Base-by-base conservation (phyloP, 2,113 vertebrate genomes). In the Otolemur garnettii region DNA sequence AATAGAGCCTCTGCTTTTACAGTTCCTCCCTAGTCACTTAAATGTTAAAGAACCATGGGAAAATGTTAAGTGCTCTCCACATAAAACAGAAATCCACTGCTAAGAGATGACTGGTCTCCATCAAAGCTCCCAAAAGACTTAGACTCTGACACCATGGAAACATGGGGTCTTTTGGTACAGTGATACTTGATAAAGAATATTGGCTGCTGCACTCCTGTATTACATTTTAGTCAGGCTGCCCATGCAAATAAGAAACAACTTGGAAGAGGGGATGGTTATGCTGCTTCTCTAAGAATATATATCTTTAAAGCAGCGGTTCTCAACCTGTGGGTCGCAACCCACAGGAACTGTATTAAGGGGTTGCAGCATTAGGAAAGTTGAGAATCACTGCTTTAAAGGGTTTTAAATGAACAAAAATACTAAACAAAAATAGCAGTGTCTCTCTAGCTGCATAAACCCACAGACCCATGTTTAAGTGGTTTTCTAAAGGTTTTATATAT, bases 361-460 rank as follows among this genome's bases (percentile, higher is more conserved):
- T 1, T 8, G 45, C 45, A 7, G 45, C 45, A 50, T 50, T 50
- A 50, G 45, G 45, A 50, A 50, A 10, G 45, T 50, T 50, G 45
- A 50, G 45, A 50, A 9, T 10, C 45, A 9, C 45, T 9, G 45
- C 72, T 93, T 79, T 83, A 59, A 74, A 79, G 12, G 30, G n/a
- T n/a, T 92, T 55, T 50, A 74, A 93, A 92, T 62, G 75, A 95
- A 91, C 35, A 77, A 84, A 92, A 94, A 24, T 24, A 85, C 53
- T 79, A 35, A 60, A 69, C 55, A 66, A 57, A 82, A 81, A 74
- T 4, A 79, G 35, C n/a, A 95, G 10, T 35, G 5, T 9, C 28
- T 92, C 57, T 21, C 18, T 60, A 5, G 26, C 28, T 60, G 33
- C 88, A 1, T 62, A 82, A 90, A 77, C 0, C 62, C 57, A 83